Evolutionary conservation across 2,888 invertebrate species (phyloP).

Genomic region (Aphrophora alni): DNA sequence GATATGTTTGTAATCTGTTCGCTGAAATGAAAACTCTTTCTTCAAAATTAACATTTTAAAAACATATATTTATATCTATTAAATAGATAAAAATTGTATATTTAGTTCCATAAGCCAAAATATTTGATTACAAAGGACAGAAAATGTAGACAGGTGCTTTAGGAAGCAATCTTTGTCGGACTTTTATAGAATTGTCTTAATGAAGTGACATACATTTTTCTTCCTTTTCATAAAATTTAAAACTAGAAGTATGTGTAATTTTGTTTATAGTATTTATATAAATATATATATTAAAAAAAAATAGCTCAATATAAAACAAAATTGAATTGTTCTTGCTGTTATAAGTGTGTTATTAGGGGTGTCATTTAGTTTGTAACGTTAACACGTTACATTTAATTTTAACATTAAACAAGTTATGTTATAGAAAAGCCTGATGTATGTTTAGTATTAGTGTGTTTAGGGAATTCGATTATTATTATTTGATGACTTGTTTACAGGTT

Average conservation of each 20-base stretch:
- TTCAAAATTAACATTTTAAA: not conserved
- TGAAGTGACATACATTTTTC: not conserved
- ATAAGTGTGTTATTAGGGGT: not conserved
- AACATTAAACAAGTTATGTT: not conserved
- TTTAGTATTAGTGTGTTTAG: not conserved
- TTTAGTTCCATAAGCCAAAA: not conserved
- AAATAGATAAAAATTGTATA: conserved; percentile 11
- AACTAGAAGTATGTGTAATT: not conserved
- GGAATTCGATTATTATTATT: not conserved
- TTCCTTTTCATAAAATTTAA: not conserved
- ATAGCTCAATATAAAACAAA: conserved; percentile 9
- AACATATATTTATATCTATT: conserved; percentile 3
- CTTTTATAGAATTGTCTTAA: not conserved
- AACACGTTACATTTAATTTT: not conserved
- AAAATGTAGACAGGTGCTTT: not conserved
- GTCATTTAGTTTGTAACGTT: not conserved
- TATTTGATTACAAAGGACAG: not conserved
- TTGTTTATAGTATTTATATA: conserved; percentile 2
- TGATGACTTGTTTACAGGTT: not conserved
- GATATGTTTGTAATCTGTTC: conserved; percentile 6
- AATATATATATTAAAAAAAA: not conserved
- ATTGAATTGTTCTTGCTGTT: conserved; percentile 3
- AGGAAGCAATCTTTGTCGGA: not conserved
- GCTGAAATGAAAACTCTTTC: not conserved
- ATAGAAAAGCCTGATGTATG: not conserved